Conservation (phyloP, 2,888 invertebrate genomes). For the Drosophila pseudotakahashii region DNA sequence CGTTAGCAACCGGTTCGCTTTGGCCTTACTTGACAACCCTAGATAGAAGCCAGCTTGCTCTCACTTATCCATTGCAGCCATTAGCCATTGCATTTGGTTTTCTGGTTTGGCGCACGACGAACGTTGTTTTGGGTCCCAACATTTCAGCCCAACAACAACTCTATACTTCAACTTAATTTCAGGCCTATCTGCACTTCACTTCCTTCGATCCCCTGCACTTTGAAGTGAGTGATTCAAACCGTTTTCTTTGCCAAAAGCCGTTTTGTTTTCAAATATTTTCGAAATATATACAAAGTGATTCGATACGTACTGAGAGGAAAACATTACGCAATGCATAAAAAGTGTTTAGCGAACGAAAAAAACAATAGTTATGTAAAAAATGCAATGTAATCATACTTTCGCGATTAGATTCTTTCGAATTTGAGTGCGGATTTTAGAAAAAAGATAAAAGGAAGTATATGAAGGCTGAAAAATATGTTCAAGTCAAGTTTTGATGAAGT, state of each 20-base stretch:
- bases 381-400: constrained; percentile 33
- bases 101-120: constrained; percentile 77
- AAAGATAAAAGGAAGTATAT: not conserved
- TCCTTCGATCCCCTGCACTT: constrained; percentile 50
- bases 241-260: constrained; percentile 13
- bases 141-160: constrained; percentile 52
- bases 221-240: constrained; percentile 53
- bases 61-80: constrained; percentile 41
- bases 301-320: constrained; percentile 10
- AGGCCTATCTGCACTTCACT: constrained; percentile 41
- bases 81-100: constrained; percentile 74
- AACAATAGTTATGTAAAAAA: constrained; percentile 69
- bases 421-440: not conserved
- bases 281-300: constrained; percentile 19
- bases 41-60: constrained; percentile 8
- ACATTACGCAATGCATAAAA: constrained; percentile 64
- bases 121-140: constrained; percentile 70
- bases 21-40: constrained; percentile 51
- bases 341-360: constrained; percentile 30
- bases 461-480: not conserved
- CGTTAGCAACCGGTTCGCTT: constrained; percentile 19
- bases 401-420: not conserved
- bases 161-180: constrained; percentile 62
- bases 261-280: constrained; percentile 32
- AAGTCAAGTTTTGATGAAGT: not conserved